Percentiles rank a stretch among this genome's conserved stretches.
These are phyloP conservation scores for Podiceps cristatus DNA, from an alignment of 2,113 vertebrate genomes.

Conservation along the genomic window DNA sequence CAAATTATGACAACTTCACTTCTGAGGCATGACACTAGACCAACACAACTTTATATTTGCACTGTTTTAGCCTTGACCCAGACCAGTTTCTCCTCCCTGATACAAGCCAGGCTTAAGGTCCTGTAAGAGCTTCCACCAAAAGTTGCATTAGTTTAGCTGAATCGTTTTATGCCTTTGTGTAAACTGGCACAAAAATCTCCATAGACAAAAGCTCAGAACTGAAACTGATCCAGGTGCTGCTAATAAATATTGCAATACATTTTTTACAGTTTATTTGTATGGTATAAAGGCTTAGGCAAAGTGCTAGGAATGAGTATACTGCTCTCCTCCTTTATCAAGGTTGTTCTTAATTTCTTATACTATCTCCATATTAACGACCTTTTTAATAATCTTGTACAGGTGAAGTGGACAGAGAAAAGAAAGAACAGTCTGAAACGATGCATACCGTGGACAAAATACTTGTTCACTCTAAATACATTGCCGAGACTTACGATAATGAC, in stretches of 20 bases:
- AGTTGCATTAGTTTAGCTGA: background rate
- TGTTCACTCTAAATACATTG: slow-evolving; percentile 76
- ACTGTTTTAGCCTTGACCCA: background rate
- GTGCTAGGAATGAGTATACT: background rate
- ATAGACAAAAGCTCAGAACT: background rate
- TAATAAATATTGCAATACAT: background rate
- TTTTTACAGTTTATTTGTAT: background rate
- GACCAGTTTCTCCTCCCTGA: background rate
- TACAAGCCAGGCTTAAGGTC: background rate
- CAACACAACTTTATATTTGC: background rate
- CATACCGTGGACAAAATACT: slow-evolving; percentile 77
- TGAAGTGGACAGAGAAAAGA: slow-evolving; percentile 77
- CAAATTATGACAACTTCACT: background rate
- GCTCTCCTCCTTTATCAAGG: background rate
- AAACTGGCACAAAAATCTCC: background rate
- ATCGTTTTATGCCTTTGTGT: background rate
- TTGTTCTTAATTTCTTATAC: background rate
- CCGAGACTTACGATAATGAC: slow-evolving; percentile 84
- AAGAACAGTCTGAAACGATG: slow-evolving; percentile 69
- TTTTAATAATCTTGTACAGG: slow-evolving; percentile 76
- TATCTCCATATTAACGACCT: background rate
- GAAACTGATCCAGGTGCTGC: background rate
- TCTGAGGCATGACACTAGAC: background rate
- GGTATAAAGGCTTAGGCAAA: background rate
- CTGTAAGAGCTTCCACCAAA: background rate